Conservation (phyloP, 2,888 invertebrate species). For the Tethea ocularis region DNA sequence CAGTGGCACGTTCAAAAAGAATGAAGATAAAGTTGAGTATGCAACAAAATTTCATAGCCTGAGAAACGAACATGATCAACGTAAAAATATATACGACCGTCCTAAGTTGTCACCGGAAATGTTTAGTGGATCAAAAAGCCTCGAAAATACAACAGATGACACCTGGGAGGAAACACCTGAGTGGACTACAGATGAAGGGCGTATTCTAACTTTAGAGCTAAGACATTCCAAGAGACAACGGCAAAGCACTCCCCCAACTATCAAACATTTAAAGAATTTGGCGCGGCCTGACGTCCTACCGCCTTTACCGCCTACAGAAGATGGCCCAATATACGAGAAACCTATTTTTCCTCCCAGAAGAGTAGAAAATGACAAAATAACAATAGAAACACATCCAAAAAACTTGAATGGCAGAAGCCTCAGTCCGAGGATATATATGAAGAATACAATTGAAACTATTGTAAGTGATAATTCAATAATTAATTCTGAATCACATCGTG, state of each 20-base stretch:
- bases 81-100: constrained; percentile 73
- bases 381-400: constrained; percentile 83
- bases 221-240: constrained; percentile 90
- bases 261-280: constrained; percentile 71
- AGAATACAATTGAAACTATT: constrained; percentile 49
- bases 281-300: constrained; percentile 88
- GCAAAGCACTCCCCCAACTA: constrained; percentile 79
- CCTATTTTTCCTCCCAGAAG: constrained; percentile 83
- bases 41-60: constrained; percentile 86
- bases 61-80: constrained; percentile 89
- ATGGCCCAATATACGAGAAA: constrained; percentile 83
- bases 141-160: constrained; percentile 56
- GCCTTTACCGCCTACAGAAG: constrained; percentile 83
- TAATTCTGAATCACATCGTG: constrained; percentile 51
- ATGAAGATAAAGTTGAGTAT: constrained; percentile 58
- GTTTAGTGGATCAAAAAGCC: constrained; percentile 59
- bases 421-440: constrained; percentile 70
- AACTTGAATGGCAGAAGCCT: constrained; percentile 87
- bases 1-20: constrained; percentile 88
- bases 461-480: constrained; percentile 42
- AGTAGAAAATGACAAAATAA: constrained; percentile 60
- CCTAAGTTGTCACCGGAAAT: constrained; percentile 59
- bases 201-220: constrained; percentile 87
- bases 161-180: constrained; percentile 62
- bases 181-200: constrained; percentile 83